phyloP scores from a whole-genome alignment of 2,797 vertebrate genomes.

The Tokudaia muenninki region DNA sequence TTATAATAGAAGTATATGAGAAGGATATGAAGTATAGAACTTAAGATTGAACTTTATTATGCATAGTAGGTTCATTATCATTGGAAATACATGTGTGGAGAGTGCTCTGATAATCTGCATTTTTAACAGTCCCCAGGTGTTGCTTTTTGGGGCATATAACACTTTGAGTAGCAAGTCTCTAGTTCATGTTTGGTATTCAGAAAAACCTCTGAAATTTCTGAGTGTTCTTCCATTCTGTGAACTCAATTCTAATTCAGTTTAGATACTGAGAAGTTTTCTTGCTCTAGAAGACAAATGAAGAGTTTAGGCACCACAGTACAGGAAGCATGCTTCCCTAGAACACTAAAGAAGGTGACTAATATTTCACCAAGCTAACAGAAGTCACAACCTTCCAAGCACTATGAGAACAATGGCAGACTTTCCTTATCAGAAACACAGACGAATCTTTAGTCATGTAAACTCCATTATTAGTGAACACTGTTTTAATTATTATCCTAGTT shows the following conservation, averaged over 20 bases:
- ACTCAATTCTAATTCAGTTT: not conserved
- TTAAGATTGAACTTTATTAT: not conserved
- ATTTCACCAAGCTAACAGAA: not conserved
- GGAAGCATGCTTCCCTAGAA: not conserved
- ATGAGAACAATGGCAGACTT: not conserved
- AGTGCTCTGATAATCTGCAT: not conserved
- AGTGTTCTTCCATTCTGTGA: not conserved
- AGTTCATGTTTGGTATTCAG: not conserved
- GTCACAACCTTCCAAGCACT: not conserved
- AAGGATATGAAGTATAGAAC: not conserved
- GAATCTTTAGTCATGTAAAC: not conserved
- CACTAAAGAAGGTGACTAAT: not conserved
- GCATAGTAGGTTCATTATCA: not conserved
- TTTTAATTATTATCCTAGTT: not conserved
- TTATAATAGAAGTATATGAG: not conserved
- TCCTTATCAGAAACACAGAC: not conserved
- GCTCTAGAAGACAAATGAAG: not conserved
- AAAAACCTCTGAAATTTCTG: not conserved
- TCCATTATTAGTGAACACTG: not conserved
- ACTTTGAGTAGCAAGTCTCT: not conserved
- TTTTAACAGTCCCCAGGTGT: not conserved
- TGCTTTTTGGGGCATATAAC: not conserved
- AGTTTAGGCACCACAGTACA: not conserved
- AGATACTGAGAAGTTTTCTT: slow-evolving; percentile 17
- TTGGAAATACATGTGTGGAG: not conserved